phyloP scores from a whole-genome alignment of 2,888 invertebrate genomes.

The Pristionchus mayeri region DNA sequence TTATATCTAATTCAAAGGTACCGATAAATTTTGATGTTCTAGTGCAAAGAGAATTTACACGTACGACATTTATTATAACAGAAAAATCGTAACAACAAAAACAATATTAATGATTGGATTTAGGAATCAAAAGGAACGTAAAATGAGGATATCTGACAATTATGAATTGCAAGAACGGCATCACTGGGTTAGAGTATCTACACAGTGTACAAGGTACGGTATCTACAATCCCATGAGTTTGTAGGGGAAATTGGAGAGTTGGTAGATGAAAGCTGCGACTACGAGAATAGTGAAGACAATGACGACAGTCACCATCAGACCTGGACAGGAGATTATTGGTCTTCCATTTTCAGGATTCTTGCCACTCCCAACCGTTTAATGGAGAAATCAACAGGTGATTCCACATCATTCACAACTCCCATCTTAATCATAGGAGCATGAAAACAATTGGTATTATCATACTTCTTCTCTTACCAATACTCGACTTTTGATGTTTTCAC shows the following conservation, averaged over 20 bases:
- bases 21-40: no score
- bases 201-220: not conserved
- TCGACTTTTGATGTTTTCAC: not conserved
- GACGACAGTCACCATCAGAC: constrained; percentile 8
- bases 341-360: not conserved
- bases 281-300: constrained; percentile 19
- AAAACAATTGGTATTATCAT: no score
- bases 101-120: not conserved
- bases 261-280: constrained; percentile 31
- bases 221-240: constrained; percentile 29
- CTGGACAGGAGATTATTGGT: not conserved
- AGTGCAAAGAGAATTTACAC: no score
- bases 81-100: not conserved
- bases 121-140: not conserved
- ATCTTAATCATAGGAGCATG: no score
- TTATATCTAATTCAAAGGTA: no score
- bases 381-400: no score
- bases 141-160: constrained; percentile 5
- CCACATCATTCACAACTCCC: no score
- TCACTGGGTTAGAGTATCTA: not conserved
- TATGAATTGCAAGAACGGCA: not conserved
- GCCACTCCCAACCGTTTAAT: no score
- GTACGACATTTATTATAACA: not conserved
- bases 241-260: constrained; percentile 39
- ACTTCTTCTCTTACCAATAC: no score